Conservation (phyloP, 2,797 vertebrate species). For the Agapornis canus region DNA sequence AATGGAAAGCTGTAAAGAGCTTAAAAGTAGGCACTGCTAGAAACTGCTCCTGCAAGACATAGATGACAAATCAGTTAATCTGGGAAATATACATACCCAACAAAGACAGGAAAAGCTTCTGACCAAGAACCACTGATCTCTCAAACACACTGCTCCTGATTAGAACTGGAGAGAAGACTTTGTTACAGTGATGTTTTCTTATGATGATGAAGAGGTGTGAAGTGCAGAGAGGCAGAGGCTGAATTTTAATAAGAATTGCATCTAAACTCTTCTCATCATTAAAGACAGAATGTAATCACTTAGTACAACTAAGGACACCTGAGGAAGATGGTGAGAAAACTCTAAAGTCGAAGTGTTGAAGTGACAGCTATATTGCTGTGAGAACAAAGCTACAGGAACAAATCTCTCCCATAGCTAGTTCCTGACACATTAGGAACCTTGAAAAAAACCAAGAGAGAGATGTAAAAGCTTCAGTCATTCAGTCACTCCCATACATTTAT, state of each 20-base stretch:
- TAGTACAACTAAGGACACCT: neutral
- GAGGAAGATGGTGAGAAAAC: neutral
- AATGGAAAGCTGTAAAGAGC: neutral
- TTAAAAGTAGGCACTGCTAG: neutral
- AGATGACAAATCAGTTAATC: neutral
- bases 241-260: neutral
- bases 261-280: neutral
- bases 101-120: neutral
- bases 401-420: neutral
- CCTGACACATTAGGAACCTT: neutral
- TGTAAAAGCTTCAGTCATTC: neutral
- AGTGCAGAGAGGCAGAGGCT: neutral
- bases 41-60: neutral
- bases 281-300: constrained; percentile 1
- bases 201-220: neutral
- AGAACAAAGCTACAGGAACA: constrained; percentile 15
- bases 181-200: neutral
- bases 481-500: neutral
- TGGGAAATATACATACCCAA: neutral
- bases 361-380: neutral
- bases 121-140: neutral
- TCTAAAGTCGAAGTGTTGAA: neutral
- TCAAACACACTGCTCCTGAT: neutral
- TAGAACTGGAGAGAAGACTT: neutral
- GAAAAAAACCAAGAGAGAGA: neutral